phyloP scores from a whole-genome alignment of 2,113 vertebrate genomes.

The Hymenochirus boettgeri region DNA sequence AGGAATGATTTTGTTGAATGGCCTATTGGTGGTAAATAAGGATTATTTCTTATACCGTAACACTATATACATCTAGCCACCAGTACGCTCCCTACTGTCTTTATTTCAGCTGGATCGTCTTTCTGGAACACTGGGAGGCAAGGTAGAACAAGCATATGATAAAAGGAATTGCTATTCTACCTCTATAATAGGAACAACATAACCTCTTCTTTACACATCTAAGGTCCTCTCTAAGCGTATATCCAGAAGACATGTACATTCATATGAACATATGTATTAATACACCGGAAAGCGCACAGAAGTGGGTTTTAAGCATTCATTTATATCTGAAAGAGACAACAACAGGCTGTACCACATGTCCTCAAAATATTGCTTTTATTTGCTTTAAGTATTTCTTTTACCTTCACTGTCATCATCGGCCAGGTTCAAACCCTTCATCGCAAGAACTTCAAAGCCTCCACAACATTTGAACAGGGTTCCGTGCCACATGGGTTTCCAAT shows the following conservation, averaged over 20 bases:
- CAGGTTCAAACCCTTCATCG: slow-evolving; percentile 86
- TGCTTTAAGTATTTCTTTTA: slow-evolving; percentile 41
- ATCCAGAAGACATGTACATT: slow-evolving; percentile 85
- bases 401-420: slow-evolving; percentile 91
- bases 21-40: no score
- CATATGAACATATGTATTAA: slow-evolving; percentile 86
- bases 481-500: slow-evolving; percentile 89
- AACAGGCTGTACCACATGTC: neutral
- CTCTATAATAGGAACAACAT: no score
- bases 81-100: no score
- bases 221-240: slow-evolving; percentile 80
- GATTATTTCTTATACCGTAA: no score
- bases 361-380: no score
- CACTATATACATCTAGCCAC: no score
- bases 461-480: slow-evolving; percentile 84
- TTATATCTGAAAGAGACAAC: slow-evolving; percentile 70
- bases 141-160: no score
- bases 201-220: slow-evolving; percentile 81
- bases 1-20: no score
- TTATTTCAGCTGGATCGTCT: no score
- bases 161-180: no score
- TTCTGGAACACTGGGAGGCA: no score
- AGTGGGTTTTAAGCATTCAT: slow-evolving; percentile 88
- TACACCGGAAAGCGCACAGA: slow-evolving; percentile 92
- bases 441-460: slow-evolving; percentile 88